Evolutionary conservation across 92 coral and sea anemone genomes (phyloP), one percentile per base, ranked within the genome.

Genomic region (Palythoa caribaeorum): DNA sequence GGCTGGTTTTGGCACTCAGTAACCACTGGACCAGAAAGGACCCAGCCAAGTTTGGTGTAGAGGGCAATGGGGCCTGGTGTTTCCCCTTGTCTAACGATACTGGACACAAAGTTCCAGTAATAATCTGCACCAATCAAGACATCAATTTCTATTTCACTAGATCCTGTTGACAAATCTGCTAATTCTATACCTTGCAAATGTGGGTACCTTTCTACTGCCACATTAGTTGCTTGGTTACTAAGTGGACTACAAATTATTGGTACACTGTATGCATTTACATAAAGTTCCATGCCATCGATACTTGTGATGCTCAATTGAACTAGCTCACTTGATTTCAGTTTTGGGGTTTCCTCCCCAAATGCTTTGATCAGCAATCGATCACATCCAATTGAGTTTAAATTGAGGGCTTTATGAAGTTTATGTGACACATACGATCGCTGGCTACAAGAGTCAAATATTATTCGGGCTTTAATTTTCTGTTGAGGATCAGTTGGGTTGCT

Each of bases 361-460:
- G 88, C 76, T 69, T 20, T 39, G 2, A 84, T 68, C 54, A 50
- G 53, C 10, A 84, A 63, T n/a, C 47, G 20, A 10, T 69, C 79
- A 28, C 13, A 63, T 65, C 83, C 78, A 28, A 72, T 17, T 17
- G 81, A n/a, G 13, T 72, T 65, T 35, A 85, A 79, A 8, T 5
- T 37, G 17, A 85, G 48, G 7, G 20, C 7, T 8, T 85, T 28
- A 39, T 21, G 38, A 5, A 85, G 72, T 44, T 70, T 39, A 9
- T 71, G 51, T 50, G 88, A 55, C 38, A 85, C 66, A 73, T 85
- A 72, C 3, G 77, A 37, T 14, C 50, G 48, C 79, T 65, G 79
- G 47, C 88, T 69, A 63, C 88, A 84, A 17, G 79, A 84, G 35
- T 84, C n/a, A 50, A 84, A 65, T 6, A 84, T 78, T 70, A 84